A percentile compares a stretch with the other conserved stretches of the same genome.
Evolutionary conservation across 1,140 invertebrate genomes (phyloP).

Genomic region (Achatina immaculata): DNA sequence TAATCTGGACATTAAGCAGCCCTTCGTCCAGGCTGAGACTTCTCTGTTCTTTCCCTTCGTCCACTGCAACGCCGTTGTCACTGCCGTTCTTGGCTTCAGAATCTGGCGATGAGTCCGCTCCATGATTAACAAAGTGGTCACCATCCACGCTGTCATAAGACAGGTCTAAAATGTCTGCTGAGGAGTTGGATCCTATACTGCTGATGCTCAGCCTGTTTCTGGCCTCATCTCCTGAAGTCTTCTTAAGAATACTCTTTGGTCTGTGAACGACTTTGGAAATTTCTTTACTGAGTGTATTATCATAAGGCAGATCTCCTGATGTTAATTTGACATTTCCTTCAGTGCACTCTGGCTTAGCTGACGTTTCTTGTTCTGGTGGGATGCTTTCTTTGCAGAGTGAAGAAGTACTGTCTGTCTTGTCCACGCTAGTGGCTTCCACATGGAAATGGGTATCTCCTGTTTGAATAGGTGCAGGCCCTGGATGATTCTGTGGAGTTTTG

Average conservation of each 20-base stretch:
- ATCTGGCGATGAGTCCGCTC: neutral
- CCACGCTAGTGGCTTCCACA: neutral
- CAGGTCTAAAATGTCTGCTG: constrained; percentile 68
- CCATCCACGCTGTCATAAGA: constrained; percentile 67
- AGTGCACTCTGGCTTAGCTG: neutral
- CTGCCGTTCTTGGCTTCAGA: neutral
- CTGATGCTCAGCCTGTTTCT: constrained; percentile 65
- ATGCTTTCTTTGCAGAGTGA: neutral
- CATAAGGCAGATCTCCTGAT: neutral
- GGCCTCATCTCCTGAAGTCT: constrained; percentile 47
- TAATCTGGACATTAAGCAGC: neutral
- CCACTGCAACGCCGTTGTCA: neutral
- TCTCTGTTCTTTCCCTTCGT: neutral
- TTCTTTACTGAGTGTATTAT: constrained; percentile 21
- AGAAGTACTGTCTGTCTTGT: neutral
- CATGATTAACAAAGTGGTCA: constrained; percentile 38
- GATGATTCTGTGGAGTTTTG: neutral
- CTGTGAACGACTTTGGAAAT: constrained; percentile 46
- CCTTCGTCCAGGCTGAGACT: neutral
- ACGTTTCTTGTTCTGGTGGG: neutral
- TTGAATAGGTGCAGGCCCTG: neutral
- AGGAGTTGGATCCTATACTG: constrained; percentile 67
- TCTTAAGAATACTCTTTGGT: constrained; percentile 60
- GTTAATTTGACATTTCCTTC: neutral
- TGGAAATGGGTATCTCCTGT: neutral